Base-by-base conservation (phyloP, 2,113 vertebrate species). In the Turdus rufiventris region DNA sequence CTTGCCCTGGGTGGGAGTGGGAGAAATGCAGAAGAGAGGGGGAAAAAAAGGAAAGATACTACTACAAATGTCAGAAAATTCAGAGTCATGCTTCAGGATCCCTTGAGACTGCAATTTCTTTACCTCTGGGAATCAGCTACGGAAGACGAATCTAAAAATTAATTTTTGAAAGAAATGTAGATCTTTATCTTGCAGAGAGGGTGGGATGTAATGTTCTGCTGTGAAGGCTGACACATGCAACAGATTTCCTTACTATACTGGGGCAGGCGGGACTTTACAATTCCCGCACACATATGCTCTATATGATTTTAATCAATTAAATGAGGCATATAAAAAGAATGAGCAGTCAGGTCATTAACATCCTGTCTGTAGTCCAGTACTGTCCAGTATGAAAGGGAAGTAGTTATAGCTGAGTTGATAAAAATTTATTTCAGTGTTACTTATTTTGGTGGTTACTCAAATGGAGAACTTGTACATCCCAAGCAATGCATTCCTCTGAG, bases 281-380 rank as follows among this genome's bases (percentile, higher is more conserved):
- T 51, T 82, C 66, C 66, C 77, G 40, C 51, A 34, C 5, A 7
- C 12, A 3, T 54, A 47, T 77, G n/a, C 75, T 83, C 77, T 43
- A 71, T 90, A 54, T 62, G 63, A 90, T 21, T 26, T 86, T 83
- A 91, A 80, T 91, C 89, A 80, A 56, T 63, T 86, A 90, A 94
- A 88, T 85, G 85, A 71, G 57, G n/a, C 75, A 51, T 80, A 34
- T 73, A 53, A 76, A 85, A 85, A 54, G 62, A 90, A 79, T 58
- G 28, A 87, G 79, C 50, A 81, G 50, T 50, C 23, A 73, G 89
- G 73, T 75, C 11, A 76, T 89, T 95, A 88, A 66, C 70, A 58
- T 89, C 89, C 42, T 89, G 51, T 89, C 89, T 91, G n/a, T 88
- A 70, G 38, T 81, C 81, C 67, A 89, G 42, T 72, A 70, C 73